Evolutionary conservation across 2,797 vertebrate genomes (phyloP), one percentile per base, ranked within the genome.

Genomic region (Florisuga fusca): DNA sequence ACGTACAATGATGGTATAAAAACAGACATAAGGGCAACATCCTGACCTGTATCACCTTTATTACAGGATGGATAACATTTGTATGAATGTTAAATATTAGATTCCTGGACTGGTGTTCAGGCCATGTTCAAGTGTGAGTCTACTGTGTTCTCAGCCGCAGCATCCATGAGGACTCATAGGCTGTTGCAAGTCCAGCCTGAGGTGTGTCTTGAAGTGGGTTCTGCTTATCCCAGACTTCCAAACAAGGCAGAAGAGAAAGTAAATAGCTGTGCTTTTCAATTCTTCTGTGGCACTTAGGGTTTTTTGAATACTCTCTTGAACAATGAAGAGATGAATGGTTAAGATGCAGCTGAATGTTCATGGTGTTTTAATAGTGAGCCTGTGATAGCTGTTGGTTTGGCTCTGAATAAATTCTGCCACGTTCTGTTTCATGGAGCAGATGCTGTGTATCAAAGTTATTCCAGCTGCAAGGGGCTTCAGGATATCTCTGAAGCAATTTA

Each of bases 141-240:
- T 53, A 7, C 23, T 1, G 1, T 45, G 5, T 67, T 90, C 33
- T 72, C 31, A 53, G 23, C 9, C 2, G 0, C 6, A 14, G 19
- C 16, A 50, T 59, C 29, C 26, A 17, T 1, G 7, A 54, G 38
- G 31, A 21, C 10, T 25, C 0, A 0, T 36, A 38, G 48, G 34
- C 16, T 19, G 31, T 34, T 26, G 7, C 43, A 46, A 67, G 27
- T 81, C 27, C 31, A 71, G 22, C 18, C n/a, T 10, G 16, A 68
- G 12, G 3, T 53, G 36, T 81, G 36, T 31, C 23, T 84, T 51
- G 15, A 84, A 73, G 48, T 38, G 26, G 12, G 8, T 87, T 90
- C n/a, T 72, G 26, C 29, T 62, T 82, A 69, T 51, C 7, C 21
- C 7, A 2, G 51, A 11, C n/a, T 87, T 66, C 7, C n/a, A 84